Evolutionary conservation across 2,888 invertebrate species (phyloP).

Genomic region (Myopa tessellatipennis): DNA sequence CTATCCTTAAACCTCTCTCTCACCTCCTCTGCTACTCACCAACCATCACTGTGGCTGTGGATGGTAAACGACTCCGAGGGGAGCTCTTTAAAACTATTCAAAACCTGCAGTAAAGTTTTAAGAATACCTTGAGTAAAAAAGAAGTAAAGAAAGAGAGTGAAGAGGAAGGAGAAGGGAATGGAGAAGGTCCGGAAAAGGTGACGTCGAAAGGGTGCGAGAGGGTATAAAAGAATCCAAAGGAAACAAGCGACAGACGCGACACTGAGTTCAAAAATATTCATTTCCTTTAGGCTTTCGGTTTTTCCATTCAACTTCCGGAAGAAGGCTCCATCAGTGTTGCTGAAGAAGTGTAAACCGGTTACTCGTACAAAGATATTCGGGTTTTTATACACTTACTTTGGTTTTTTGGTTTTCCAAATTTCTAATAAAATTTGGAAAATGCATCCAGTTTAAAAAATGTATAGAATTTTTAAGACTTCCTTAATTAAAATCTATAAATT

Average conservation of each 20-base stretch:
- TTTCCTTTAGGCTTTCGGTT: constrained; percentile 62
- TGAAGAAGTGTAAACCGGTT: background rate
- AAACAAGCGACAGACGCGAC: background rate
- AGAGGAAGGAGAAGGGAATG: background rate
- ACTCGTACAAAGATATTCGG: background rate
- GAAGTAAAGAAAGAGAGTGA: background rate
- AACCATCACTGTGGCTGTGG: background rate
- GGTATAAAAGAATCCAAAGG: background rate
- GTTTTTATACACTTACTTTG: no score
- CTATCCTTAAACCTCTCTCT: background rate
- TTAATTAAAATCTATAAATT: no score
- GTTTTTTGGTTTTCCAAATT: no score
- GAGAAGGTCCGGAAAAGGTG: background rate
- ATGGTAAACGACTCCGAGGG: constrained; percentile 27
- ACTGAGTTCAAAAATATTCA: constrained; percentile 41
- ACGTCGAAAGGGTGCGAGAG: background rate
- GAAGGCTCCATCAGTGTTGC: background rate
- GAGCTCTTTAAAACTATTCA: constrained; percentile 35
- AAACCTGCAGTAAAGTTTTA: constrained; percentile 5
- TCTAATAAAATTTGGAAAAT: no score
- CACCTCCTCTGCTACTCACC: background rate
- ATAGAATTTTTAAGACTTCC: no score
- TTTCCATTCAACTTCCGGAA: constrained; percentile 45
- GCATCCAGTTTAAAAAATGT: no score
- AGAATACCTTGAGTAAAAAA: background rate